These are phyloP conservation scores for Phrixothrix hirtus DNA, from an alignment of 2,888 invertebrate genomes.

Conservation along the genomic window DNA sequence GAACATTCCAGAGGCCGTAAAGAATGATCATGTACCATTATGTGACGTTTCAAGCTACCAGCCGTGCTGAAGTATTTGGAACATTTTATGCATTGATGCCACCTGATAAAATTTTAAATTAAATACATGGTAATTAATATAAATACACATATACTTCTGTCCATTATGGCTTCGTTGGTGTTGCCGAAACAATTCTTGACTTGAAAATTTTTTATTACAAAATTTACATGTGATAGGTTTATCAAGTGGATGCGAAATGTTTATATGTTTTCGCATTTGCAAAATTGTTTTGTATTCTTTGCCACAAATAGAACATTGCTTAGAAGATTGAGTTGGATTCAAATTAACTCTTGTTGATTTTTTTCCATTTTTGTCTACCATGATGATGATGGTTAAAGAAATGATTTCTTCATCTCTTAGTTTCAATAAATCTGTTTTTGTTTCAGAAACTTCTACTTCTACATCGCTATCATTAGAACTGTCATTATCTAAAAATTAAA, in stretches of 20 bases:
- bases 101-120: slow-evolving; percentile 5
- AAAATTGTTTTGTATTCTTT: slow-evolving; percentile 36
- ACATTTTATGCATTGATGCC: slow-evolving; percentile 51
- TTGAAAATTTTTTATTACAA: slow-evolving; percentile 37
- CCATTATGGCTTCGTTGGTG: slow-evolving; percentile 36
- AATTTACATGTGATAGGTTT: slow-evolving; percentile 24
- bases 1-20: slow-evolving; percentile 54
- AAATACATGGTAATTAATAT: not conserved
- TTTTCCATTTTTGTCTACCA: slow-evolving; percentile 54
- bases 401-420: slow-evolving; percentile 39
- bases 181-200: slow-evolving; percentile 27
- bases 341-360: slow-evolving; percentile 56
- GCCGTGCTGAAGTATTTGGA: slow-evolving; percentile 55
- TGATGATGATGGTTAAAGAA: slow-evolving; percentile 56
- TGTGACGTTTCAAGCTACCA: slow-evolving; percentile 54
- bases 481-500: too few relatives aligned
- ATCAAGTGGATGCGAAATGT: slow-evolving; percentile 21
- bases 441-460: not conserved
- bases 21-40: slow-evolving; percentile 53
- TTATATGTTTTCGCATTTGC: slow-evolving; percentile 32
- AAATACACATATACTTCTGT: not conserved
- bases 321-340: slow-evolving; percentile 31
- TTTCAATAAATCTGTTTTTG: too few relatives aligned
- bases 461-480: not conserved
- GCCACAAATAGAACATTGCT: slow-evolving; percentile 36